phyloP scores from a whole-genome alignment of 2,888 invertebrate genomes.

The Sesia bembeciformis region DNA sequence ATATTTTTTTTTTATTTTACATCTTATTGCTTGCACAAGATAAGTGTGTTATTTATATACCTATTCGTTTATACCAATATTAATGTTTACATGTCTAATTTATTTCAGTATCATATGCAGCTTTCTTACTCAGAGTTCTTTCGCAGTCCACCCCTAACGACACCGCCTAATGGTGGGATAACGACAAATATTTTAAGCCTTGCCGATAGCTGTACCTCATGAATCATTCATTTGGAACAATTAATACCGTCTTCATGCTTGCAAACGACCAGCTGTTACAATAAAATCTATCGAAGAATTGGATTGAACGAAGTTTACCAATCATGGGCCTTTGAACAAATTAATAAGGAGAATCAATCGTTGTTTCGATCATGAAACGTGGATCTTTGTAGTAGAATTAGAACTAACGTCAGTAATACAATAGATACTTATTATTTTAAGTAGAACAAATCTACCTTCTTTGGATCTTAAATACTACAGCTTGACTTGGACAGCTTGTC shows the following conservation, averaged over 20 bases:
- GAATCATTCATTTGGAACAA: slow-evolving; percentile 44
- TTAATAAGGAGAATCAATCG: neutral
- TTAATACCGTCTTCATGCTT: slow-evolving; percentile 14
- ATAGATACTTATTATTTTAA: too few relatives aligned
- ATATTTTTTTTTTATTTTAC: too few relatives aligned
- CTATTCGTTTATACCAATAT: too few relatives aligned
- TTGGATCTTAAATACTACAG: too few relatives aligned
- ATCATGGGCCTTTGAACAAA: slow-evolving; percentile 3
- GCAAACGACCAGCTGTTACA: slow-evolving; percentile 5
- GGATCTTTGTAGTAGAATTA: too few relatives aligned
- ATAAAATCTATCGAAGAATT: slow-evolving; percentile 3
- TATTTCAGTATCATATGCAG: neutral
- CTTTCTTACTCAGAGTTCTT: slow-evolving; percentile 1
- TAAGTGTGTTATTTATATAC: too few relatives aligned
- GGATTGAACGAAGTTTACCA: slow-evolving; percentile 2
- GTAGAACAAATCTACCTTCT: too few relatives aligned
- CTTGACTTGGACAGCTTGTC: too few relatives aligned
- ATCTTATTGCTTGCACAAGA: too few relatives aligned
- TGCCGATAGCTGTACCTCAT: slow-evolving; percentile 43
- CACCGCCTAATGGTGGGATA: slow-evolving; percentile 42
- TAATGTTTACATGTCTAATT: neutral
- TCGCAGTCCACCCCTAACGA: slow-evolving; percentile 20
- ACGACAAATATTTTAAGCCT: slow-evolving; percentile 41
- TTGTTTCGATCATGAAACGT: too few relatives aligned
- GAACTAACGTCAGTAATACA: too few relatives aligned